phyloP scores from a whole-genome alignment of 2,113 vertebrate species.

The Pseudonaja textilis region DNA sequence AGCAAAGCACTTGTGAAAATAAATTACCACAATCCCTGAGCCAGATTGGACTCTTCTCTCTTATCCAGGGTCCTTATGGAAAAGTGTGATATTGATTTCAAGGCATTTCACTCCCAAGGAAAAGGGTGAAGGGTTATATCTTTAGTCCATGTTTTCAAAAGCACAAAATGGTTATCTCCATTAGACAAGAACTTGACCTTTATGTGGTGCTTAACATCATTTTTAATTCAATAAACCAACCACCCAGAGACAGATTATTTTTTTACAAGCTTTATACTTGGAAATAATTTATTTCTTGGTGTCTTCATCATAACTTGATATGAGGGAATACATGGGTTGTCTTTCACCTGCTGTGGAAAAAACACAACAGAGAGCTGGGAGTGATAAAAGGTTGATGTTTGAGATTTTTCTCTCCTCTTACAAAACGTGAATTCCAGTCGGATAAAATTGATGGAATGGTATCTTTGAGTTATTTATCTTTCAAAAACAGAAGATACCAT shows the following conservation, averaged over 20 bases:
- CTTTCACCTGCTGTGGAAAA: conserved; percentile 1
- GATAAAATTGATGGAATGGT: not conserved
- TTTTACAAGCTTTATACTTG: not conserved
- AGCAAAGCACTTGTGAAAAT: conserved; percentile 34
- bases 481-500: not conserved
- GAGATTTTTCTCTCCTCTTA: not conserved
- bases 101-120: not conserved
- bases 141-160: not conserved
- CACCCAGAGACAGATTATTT: not conserved
- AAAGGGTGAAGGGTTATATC: not conserved
- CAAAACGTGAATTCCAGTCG: not conserved
- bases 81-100: conserved; percentile 8
- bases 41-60: not conserved
- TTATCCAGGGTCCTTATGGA: not conserved
- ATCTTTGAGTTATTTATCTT: not conserved
- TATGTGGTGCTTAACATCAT: not conserved
- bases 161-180: not conserved
- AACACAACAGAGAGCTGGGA: not conserved
- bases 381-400: not conserved
- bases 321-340: not conserved
- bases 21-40: conserved; percentile 11
- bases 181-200: not conserved
- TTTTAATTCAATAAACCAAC: conserved; percentile 8
- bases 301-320: conserved; percentile 2
- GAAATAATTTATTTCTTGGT: not conserved